Percentiles rank a stretch among this genome's conserved stretches.
phyloP scores from a whole-genome alignment of 2,797 vertebrate species.

The Gymnothorax javanicus region DNA sequence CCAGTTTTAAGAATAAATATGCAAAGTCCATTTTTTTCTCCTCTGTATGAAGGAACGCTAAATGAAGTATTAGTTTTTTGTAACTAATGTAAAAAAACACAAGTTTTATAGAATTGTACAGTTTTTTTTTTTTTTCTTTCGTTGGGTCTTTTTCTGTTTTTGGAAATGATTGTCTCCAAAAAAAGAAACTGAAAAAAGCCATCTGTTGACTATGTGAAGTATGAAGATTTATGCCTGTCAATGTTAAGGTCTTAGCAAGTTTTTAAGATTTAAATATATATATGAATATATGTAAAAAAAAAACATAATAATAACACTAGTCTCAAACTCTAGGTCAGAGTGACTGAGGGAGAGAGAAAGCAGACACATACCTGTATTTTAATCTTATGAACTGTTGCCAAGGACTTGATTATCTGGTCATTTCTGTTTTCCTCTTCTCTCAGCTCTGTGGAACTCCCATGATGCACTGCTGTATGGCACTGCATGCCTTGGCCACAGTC shows the following conservation, averaged over 20 bases:
- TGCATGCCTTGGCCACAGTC: conserved; percentile 29
- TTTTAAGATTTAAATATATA: conserved; percentile 67
- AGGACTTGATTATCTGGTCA: conserved; percentile 44
- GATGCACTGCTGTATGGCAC: conserved; percentile 39
- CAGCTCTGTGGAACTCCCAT: conserved; percentile 49
- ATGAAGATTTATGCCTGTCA: conserved; percentile 63
- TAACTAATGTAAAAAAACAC: conserved; percentile 99
- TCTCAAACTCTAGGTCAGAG: conserved; percentile 71
- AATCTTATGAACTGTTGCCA: conserved; percentile 30
- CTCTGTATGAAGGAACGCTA: conserved; percentile 92
- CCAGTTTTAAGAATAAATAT: conserved; percentile 83
- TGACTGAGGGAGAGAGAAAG: conserved; percentile 49
- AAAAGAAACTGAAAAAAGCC: conserved; percentile 57
- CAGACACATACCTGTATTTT: conserved; percentile 48
- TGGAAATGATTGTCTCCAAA: conserved; percentile 57
- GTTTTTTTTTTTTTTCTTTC: conserved; percentile 57
- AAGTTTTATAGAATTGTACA: conserved; percentile 99
- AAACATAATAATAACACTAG: conserved; percentile 70
- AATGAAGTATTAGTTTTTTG: conserved; percentile 98
- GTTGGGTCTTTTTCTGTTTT: conserved; percentile 57
- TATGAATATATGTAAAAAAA: conserved; percentile 66
- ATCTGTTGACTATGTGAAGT: conserved; percentile 68
- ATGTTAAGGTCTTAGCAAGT: conserved; percentile 67
- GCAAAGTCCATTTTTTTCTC: conserved; percentile 64
- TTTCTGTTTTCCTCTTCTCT: conserved; percentile 42